Base-by-base conservation (phyloP, 1,140 invertebrate genomes). In the Nebria ingens region DNA sequence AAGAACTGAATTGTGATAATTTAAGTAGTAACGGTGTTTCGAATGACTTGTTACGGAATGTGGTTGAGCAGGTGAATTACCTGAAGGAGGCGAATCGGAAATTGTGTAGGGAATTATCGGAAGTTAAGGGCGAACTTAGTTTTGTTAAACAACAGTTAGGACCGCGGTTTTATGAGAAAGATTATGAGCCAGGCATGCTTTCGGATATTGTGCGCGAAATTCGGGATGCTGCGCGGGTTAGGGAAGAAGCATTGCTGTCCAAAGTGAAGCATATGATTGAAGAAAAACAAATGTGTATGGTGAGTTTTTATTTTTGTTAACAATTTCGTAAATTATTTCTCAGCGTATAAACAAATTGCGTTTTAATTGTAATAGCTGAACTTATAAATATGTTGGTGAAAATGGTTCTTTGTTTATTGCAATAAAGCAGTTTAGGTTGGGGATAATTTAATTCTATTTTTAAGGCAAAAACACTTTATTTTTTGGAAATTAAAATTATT, bases 111-210 rank as follows among this genome's bases (percentile, higher is more conserved):
- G 76, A 79, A 56, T 66, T 79, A 11, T 75, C 70, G 54, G 71
- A 77, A 59, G 69, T 76, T 19, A 74, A 75, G 60, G 68, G 74
- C 45, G 75, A 78, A 57, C 57, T 79, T 68, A 78, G 66, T 68
- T 61, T 60, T 62, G 71, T 58, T 68, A 77, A 70, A 52, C 69
- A 62, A 70, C 73, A 57, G 61, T 65, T 59, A 61, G 69, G 59
- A 68, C 69, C 49, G 68, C 74, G 62, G 42, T 62, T 64, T 57
- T 66, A 59, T 52, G 67, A 71, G 40, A 64, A 70, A n/a, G 76
- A 78, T 59, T 87, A 87, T 68, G 80, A 84, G 29, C 85, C 86
- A 2, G 86, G 86, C 58, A 83, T 85, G 75, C 73, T 88, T 61
- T 71, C 77, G 62, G 85, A 87, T 70, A 73, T 87, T 59, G 83